A percentile compares a stretch with the other conserved stretches of the same genome.
Conservation (phyloP, 2,888 invertebrate genomes). For the Elmis aenea region DNA sequence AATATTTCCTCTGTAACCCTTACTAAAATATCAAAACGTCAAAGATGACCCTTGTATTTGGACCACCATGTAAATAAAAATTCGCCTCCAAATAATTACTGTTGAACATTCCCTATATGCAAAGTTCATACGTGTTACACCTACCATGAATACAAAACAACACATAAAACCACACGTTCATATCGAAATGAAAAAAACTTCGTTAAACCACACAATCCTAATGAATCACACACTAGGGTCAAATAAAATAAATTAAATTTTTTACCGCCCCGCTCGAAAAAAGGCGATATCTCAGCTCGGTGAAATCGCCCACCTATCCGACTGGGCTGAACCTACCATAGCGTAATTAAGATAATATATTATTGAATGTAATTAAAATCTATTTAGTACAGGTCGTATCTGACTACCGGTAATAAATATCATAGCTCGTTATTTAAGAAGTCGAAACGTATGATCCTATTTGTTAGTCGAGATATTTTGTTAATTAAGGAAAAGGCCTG, state of each 20-base stretch:
- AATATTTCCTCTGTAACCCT: too few species aligned
- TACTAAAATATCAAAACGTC: too few species aligned
- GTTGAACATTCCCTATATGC: too few species aligned
- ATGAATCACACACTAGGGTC: slow-evolving; percentile 33
- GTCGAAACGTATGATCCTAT: slow-evolving; percentile 22
- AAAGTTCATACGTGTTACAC: too few species aligned
- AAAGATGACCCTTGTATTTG: too few species aligned
- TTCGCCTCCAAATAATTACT: too few species aligned
- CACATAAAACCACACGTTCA: too few species aligned
- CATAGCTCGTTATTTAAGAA: slow-evolving; percentile 18
- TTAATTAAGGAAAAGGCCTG: slow-evolving; percentile 3
- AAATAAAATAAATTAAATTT: slow-evolving; percentile 34
- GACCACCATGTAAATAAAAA: too few species aligned
- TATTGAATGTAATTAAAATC: slow-evolving; percentile 43
- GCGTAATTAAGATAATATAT: slow-evolving; percentile 42
- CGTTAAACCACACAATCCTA: slow-evolving; percentile 26
- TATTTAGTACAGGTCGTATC: slow-evolving; percentile 35
- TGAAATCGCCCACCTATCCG: slow-evolving; percentile 35
- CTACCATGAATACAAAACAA: too few species aligned
- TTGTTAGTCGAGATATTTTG: slow-evolving; percentile 24
- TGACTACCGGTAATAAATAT: slow-evolving; percentile 33
- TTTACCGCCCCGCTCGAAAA: slow-evolving; percentile 23
- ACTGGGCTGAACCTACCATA: slow-evolving; percentile 25
- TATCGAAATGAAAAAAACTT: too few species aligned
- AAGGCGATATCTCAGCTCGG: slow-evolving; percentile 34